Evolutionary conservation across 2,113 vertebrate genomes (phyloP).

Genomic region (Indicator indicator): DNA sequence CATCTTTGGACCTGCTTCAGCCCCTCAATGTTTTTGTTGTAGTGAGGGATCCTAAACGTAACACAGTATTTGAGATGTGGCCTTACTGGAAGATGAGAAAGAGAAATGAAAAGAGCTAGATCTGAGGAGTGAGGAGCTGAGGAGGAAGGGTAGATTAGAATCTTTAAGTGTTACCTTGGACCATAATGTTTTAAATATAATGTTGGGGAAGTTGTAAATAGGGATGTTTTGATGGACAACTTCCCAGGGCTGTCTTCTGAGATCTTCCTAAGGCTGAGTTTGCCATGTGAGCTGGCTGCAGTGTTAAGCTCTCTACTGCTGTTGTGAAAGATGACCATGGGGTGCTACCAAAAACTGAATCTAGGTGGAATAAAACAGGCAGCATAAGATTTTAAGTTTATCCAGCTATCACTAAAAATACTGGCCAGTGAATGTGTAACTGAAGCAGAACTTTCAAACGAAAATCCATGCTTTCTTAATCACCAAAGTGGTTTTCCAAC

Average conservation of each 20-base stretch:
- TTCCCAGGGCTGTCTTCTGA: not conserved
- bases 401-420: not conserved
- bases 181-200: not conserved
- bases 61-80: not conserved
- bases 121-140: not conserved
- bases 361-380: not conserved
- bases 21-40: not conserved
- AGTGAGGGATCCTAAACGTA: not conserved
- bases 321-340: not conserved
- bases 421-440: not conserved
- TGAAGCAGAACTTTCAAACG: not conserved
- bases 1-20: not conserved
- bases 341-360: not conserved
- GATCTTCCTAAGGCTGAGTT: not conserved
- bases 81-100: not conserved
- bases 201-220: not conserved
- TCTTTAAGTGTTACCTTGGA: not conserved
- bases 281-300: not conserved
- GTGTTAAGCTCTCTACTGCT: not conserved
- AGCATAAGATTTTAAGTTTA: not conserved
- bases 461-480: not conserved
- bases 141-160: not conserved
- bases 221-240: not conserved
- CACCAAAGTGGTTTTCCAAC: not conserved
- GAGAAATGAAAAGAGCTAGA: not conserved